Base-by-base conservation (phyloP, 2,888 invertebrate genomes). In the Macropis europaea region DNA sequence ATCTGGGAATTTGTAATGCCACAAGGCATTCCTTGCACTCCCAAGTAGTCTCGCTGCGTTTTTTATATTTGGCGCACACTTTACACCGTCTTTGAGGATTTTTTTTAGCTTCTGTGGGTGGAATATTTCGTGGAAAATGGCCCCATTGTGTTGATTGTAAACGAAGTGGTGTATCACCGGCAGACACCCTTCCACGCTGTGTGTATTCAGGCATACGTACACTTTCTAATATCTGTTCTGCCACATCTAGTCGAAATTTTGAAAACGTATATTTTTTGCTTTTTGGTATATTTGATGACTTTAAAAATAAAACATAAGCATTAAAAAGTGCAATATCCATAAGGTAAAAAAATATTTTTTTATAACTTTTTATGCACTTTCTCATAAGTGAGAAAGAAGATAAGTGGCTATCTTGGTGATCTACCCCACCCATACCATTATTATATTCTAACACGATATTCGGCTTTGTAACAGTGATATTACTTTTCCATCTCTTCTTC, bases 281-380 rank as follows among this genome's bases (percentile, higher is more conserved):
- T 56, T 61, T 62, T 50, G 62, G 15, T 32, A 62, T 45, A 13
- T 63, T 40, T 19, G 52, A 48, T 53, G 54, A 64, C 30, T 73
- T 68, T 17, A 38, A 52, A 47, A 43, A 57, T 62, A 70, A 52
- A 59, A 66, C 26, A 63, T 53, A 66, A 19, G 71, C 19, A 59
- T 78, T 79, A 26, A 52, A 61, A 11, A 79, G 26, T n/a, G 67
- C 59, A 13, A 76, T 61, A 62, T 78, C 71, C 15, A 64, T 28
- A 53, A 78, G 7, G 48, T 79, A 73, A 59, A 74, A 77, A 50
- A 71, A 70, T 32, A 63, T 70, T 67, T 80, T 80, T 64, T 67
- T 72, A 48, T 74, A 80, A 17, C 74, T 66, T 67, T 78, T 81
- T 5, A 77, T 38, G 30, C 47, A 70, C 52, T 78, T 75, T 72